phyloP scores from a whole-genome alignment of 2,888 invertebrate species.

The Drosophila affinis region DNA sequence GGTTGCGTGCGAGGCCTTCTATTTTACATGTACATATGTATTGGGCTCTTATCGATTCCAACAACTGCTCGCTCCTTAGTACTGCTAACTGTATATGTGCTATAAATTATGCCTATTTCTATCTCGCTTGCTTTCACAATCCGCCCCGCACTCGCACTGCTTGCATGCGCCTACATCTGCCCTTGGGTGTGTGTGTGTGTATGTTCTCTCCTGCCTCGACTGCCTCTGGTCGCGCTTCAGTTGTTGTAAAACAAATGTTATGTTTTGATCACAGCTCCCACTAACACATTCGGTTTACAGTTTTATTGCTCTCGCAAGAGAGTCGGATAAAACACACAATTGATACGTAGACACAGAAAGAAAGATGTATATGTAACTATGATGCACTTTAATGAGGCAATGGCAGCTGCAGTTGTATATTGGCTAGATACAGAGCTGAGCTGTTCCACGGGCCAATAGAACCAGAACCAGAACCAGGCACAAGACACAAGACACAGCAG shows the following conservation, averaged over 20 bases:
- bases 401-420: slow-evolving; percentile 19
- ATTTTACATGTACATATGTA: neutral
- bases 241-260: slow-evolving; percentile 28
- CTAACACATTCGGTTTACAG: neutral
- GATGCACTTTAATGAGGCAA: slow-evolving; percentile 38
- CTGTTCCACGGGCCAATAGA: slow-evolving; percentile 21
- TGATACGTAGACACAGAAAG: neutral
- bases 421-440: slow-evolving; percentile 21
- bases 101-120: slow-evolving; percentile 46
- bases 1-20: neutral
- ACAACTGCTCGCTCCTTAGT: slow-evolving; percentile 26
- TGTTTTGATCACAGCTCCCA: neutral
- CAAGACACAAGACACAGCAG: slow-evolving; percentile 3
- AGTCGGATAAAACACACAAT: neutral
- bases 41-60: slow-evolving; percentile 29
- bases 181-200: slow-evolving; percentile 26
- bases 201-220: slow-evolving; percentile 17
- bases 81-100: slow-evolving; percentile 23
- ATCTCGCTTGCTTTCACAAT: slow-evolving; percentile 54
- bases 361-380: neutral
- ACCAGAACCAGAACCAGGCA: slow-evolving; percentile 50
- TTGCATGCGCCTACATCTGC: slow-evolving; percentile 3
- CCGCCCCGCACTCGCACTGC: slow-evolving; percentile 27
- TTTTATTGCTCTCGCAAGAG: neutral
- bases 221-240: slow-evolving; percentile 60